Conservation (phyloP, 2,113 vertebrate genomes). For the Morone chrysops region DNA sequence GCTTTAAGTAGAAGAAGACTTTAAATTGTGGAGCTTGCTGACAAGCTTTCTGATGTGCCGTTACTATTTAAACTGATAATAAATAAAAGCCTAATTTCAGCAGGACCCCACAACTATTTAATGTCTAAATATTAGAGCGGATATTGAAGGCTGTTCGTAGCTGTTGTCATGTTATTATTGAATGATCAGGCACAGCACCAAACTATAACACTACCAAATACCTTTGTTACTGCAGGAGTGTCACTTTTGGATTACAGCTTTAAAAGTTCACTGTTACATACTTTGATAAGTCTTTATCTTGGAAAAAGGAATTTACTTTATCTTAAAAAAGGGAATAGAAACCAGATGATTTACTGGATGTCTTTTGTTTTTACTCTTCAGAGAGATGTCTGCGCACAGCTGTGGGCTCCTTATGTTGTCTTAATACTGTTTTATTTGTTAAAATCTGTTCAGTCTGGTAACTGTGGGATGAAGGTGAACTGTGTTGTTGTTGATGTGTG, state of each 20-base stretch:
- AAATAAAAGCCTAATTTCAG: too few species aligned
- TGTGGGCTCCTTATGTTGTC: not conserved
- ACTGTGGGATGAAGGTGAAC: not conserved
- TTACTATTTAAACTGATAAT: not conserved
- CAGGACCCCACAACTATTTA: not conserved
- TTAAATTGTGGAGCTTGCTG: not conserved
- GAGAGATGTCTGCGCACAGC: not conserved
- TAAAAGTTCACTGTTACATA: not conserved
- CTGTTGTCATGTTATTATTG: not conserved
- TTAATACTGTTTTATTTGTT: not conserved
- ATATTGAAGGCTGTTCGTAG: not conserved
- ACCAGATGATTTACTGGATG: too few species aligned
- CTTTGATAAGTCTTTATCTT: not conserved
- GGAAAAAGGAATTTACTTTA: not conserved
- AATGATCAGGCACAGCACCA: not conserved
- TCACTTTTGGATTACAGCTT: not conserved
- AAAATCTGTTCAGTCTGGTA: not conserved
- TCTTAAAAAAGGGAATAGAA: not conserved
- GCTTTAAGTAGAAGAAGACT: constrained; percentile 9
- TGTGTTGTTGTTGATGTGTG: not conserved
- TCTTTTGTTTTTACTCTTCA: not conserved
- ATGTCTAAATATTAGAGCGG: not conserved
- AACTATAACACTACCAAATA: not conserved
- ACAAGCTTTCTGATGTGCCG: too few species aligned
- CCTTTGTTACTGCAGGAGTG: not conserved